These are phyloP conservation scores for Amblyraja radiata DNA, from an alignment of 2,797 vertebrate species.

Conservation along the genomic window DNA sequence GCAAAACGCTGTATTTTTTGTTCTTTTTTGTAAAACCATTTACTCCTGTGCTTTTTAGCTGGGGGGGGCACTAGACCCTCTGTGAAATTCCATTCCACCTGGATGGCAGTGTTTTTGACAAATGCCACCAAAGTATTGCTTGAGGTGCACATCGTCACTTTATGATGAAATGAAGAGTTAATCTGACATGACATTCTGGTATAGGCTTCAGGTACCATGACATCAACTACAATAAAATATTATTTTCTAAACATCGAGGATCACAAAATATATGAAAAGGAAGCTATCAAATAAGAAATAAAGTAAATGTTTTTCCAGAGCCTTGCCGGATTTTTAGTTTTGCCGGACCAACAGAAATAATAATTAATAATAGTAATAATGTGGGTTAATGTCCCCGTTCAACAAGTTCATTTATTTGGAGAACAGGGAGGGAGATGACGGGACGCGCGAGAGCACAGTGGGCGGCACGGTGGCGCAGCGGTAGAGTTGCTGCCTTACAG, in stretches of 20 bases:
- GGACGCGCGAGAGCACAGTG: too few relatives aligned
- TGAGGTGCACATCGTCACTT: not conserved
- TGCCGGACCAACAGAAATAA: too few relatives aligned
- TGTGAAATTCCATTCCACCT: not conserved
- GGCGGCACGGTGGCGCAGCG: too few relatives aligned
- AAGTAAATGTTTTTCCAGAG: not conserved
- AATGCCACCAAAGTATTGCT: not conserved
- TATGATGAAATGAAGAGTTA: not conserved
- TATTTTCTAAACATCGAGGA: not conserved
- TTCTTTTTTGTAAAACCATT: not conserved
- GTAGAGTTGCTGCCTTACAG: too few relatives aligned
- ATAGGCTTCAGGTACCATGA: too few relatives aligned
- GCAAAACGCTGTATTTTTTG: not conserved
- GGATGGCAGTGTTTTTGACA: not conserved
- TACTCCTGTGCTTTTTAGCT: not conserved
- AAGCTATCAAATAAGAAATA: not conserved
- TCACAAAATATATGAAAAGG: not conserved
- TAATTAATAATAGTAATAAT: too few relatives aligned
- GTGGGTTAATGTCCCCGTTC: too few relatives aligned
- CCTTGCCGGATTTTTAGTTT: too few relatives aligned
- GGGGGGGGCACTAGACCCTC: not conserved
- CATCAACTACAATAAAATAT: not conserved
- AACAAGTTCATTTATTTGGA: too few relatives aligned
- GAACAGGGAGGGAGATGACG: too few relatives aligned
- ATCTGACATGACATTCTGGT: not conserved